phyloP scores from a whole-genome alignment of 1,140 invertebrate species.

The Bombus fervidus region DNA sequence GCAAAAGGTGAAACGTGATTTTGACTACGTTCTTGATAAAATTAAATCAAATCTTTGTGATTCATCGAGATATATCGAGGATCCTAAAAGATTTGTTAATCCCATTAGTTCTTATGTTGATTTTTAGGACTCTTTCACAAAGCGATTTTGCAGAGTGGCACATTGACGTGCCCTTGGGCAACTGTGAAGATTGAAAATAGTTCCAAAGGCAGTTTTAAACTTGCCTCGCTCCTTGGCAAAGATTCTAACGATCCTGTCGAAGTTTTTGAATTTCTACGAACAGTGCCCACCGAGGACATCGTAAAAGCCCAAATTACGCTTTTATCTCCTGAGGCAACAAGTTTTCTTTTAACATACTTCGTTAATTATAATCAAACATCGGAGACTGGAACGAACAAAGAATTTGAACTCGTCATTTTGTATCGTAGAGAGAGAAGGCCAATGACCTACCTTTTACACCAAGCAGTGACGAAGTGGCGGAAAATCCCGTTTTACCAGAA shows the following conservation, averaged over 20 bases:
- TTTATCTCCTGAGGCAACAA: background rate
- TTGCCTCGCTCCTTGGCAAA: slow-evolving; percentile 78
- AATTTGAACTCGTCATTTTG: background rate
- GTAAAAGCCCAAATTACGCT: slow-evolving; percentile 7
- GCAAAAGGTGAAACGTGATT: slow-evolving; percentile 53
- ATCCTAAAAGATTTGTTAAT: background rate
- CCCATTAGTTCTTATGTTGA: slow-evolving; percentile 25
- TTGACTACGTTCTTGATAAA: background rate
- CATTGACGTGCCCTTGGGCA: slow-evolving; percentile 78
- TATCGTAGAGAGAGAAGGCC: background rate
- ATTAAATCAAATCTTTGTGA: background rate
- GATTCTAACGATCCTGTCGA: slow-evolving; percentile 77
- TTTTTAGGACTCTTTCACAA: slow-evolving; percentile 83
- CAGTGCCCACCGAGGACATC: slow-evolving; percentile 66
- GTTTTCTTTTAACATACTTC: background rate
- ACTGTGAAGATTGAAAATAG: slow-evolving; percentile 56
- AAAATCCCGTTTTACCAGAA: slow-evolving; percentile 49
- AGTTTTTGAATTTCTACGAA: slow-evolving; percentile 80
- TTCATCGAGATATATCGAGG: too few species aligned
- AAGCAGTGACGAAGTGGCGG: slow-evolving; percentile 13
- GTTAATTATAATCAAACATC: background rate
- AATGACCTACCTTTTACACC: background rate
- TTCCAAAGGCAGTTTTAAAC: slow-evolving; percentile 72
- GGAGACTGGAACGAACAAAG: background rate
- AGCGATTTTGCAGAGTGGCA: slow-evolving; percentile 85